Percentiles rank a stretch among this genome's conserved stretches.
phyloP scores from a whole-genome alignment of 2,797 vertebrate genomes.

The Potorous gilbertii region DNA sequence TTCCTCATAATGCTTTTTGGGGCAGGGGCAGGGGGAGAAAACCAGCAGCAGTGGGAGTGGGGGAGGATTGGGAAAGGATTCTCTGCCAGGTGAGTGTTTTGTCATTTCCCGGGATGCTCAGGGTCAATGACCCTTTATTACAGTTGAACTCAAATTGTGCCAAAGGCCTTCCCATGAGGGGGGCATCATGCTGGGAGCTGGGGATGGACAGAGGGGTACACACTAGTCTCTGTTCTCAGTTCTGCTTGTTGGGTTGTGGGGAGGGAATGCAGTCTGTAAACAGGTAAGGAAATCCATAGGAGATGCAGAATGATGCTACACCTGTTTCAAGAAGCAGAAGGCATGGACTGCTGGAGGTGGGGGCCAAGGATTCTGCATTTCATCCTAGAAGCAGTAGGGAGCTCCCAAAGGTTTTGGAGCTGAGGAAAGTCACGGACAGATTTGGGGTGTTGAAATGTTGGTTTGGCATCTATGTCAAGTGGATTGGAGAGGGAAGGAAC shows the following conservation, averaged over 20 bases:
- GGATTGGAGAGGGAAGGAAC: neutral
- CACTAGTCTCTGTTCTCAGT: neutral
- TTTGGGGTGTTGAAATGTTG: neutral
- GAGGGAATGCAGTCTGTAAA: neutral
- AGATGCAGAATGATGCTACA: neutral
- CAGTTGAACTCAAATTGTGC: constrained; percentile 44
- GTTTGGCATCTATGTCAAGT: neutral
- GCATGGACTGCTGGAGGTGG: neutral
- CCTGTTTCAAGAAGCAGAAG: neutral
- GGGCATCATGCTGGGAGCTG: too few relatives aligned
- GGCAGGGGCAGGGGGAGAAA: neutral
- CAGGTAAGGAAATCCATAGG: neutral
- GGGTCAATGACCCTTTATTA: neutral
- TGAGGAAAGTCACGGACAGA: neutral
- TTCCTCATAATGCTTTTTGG: neutral
- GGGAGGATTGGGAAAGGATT: neutral
- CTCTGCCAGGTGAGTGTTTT: neutral
- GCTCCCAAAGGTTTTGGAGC: neutral
- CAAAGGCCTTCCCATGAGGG: neutral
- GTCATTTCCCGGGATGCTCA: neutral
- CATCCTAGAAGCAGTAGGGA: neutral
- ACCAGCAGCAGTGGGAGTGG: neutral
- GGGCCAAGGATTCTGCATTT: neutral
- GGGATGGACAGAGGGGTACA: neutral
- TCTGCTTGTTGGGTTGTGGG: neutral